Conservation (phyloP, 2,113 vertebrate species). For the Phalacrocorax aristotelis region DNA sequence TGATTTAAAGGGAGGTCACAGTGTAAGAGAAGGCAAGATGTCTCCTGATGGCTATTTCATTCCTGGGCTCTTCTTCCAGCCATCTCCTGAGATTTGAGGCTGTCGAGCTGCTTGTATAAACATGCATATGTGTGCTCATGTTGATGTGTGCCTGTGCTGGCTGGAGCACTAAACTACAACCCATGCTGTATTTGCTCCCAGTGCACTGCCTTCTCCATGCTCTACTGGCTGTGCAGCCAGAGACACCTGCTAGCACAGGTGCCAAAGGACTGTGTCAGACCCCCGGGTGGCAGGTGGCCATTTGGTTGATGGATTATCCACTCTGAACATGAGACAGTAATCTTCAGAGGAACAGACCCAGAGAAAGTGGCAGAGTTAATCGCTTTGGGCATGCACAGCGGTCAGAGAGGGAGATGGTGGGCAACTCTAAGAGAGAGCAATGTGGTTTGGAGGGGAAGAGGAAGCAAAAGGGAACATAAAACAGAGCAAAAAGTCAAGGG, state of each 20-base stretch:
- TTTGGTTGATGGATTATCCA: constrained; percentile 30
- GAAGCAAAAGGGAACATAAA: neutral
- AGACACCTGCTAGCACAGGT: neutral
- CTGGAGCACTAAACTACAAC: neutral
- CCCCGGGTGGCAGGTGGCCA: neutral
- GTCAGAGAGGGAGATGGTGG: neutral
- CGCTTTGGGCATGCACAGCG: neutral
- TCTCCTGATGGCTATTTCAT: neutral
- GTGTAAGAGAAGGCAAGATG: neutral
- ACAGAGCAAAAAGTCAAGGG: neutral
- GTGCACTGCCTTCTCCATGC: neutral
- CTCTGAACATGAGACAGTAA: neutral
- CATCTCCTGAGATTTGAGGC: neutral
- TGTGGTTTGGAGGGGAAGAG: neutral
- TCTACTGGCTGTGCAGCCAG: accelerated
- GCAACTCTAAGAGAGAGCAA: neutral
- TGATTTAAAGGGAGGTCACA: neutral
- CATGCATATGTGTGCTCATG: neutral
- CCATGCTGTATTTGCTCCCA: neutral
- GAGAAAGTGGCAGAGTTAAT: constrained; percentile 23
- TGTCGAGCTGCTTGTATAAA: neutral
- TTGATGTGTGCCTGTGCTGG: neutral
- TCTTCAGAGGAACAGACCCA: constrained; percentile 34
- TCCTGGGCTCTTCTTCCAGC: neutral
- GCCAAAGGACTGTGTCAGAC: neutral